phyloP scores from a whole-genome alignment of 2,113 vertebrate species.

The Rhinopomastus cyanomelas region DNA sequence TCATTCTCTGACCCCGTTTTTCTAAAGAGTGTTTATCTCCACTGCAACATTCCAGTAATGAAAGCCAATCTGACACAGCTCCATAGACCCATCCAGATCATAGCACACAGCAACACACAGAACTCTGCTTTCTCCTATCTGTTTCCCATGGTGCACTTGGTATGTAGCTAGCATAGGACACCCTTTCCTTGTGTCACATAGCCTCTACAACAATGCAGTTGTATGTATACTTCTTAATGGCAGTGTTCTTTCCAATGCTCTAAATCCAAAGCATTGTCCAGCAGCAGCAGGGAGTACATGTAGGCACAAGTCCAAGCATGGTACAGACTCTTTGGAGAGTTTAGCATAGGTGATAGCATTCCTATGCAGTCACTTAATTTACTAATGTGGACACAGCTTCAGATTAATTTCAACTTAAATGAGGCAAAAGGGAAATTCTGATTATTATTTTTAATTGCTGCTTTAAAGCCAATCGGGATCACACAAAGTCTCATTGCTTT shows the following conservation, averaged over 20 bases:
- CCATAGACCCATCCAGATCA: neutral
- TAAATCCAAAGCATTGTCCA: neutral
- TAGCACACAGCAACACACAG: neutral
- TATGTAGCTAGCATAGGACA: neutral
- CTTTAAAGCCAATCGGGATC: neutral
- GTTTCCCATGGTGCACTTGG: neutral
- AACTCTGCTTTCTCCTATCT: neutral
- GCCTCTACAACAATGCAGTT: neutral
- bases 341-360: neutral
- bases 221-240: neutral
- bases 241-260: neutral
- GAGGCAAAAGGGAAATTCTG: slow-evolving; percentile 16
- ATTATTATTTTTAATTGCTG: slow-evolving; percentile 22
- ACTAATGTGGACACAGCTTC: neutral
- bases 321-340: neutral
- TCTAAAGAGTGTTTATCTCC: neutral
- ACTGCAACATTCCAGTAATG: neutral
- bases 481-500: neutral
- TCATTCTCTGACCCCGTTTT: neutral
- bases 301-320: neutral
- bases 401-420: slow-evolving; percentile 13
- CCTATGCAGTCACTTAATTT: neutral
- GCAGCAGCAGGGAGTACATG: neutral
- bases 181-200: neutral
- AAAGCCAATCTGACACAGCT: too few relatives aligned